Evolutionary conservation across 2,888 invertebrate species (phyloP).

Genomic region (Eurytoma adleriae): DNA sequence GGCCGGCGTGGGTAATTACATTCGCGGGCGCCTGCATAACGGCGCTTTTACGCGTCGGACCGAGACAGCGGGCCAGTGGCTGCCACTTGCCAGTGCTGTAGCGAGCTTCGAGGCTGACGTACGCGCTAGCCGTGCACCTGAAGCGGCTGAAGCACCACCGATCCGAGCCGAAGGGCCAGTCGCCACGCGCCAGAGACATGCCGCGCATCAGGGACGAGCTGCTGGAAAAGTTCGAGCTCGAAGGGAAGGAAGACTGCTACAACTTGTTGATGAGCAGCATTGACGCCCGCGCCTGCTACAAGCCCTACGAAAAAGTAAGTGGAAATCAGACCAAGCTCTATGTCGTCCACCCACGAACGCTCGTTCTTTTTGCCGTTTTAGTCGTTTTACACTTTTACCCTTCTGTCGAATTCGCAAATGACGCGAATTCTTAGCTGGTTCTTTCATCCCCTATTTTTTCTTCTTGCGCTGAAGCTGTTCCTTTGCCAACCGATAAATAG

Average conservation of each 20-base stretch:
- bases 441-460: background rate
- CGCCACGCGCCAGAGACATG: conserved; percentile 55
- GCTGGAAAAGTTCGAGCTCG: conserved; percentile 68
- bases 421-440: background rate
- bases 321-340: conserved; percentile 8
- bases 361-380: background rate
- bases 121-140: background rate
- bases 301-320: conserved; percentile 75
- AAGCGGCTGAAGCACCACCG: background rate
- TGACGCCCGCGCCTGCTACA: conserved; percentile 75
- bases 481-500: conserved; percentile 25
- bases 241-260: conserved; percentile 66
- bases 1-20: background rate
- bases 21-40: conserved; percentile 38
- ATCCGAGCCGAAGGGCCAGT: no score
- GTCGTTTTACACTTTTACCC: background rate
- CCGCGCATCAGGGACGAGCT: conserved; percentile 66
- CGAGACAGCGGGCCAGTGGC: background rate
- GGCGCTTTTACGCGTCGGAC: conserved; percentile 50
- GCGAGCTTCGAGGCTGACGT: no score
- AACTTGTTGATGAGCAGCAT: conserved; percentile 73
- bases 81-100: no score
- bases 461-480: background rate
- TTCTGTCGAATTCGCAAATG: background rate
- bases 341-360: conserved; percentile 7